Percentiles rank a stretch among this genome's conserved stretches.
These are phyloP conservation scores for Fistularia commersonii DNA, from an alignment of 2,797 vertebrate genomes.

Conservation along the genomic window DNA sequence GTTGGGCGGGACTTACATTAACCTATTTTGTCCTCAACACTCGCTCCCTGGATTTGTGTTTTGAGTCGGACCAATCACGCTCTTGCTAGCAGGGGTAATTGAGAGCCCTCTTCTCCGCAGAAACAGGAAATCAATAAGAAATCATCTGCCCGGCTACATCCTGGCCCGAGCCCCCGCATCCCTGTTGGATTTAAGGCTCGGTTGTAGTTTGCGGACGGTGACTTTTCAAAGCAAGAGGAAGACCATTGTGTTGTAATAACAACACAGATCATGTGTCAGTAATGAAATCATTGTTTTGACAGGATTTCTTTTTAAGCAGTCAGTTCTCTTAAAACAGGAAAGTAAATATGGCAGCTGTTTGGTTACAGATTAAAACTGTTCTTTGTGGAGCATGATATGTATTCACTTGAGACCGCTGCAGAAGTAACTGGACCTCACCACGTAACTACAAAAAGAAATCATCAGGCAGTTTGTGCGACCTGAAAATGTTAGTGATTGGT, in stretches of 20 bases:
- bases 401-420: conserved; percentile 9
- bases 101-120: conserved; percentile 52
- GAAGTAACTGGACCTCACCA: conserved; percentile 8
- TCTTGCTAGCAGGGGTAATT: conserved; percentile 52
- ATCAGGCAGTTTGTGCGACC: conserved; percentile 14
- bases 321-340: conserved; percentile 21
- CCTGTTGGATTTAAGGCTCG: conserved; percentile 36
- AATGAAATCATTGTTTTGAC: conserved; percentile 55
- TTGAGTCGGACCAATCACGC: conserved; percentile 36
- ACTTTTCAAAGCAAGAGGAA: conserved; percentile 58
- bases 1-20: conserved; percentile 13
- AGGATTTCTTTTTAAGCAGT: conserved; percentile 28
- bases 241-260: conserved; percentile 45
- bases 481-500: conserved; percentile 11
- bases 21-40: conserved; percentile 31
- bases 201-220: conserved; percentile 20
- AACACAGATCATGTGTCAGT: conserved; percentile 36
- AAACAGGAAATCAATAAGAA: conserved; percentile 75
- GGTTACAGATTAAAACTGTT: conserved; percentile 15
- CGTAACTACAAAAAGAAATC: conserved; percentile 5
- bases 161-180: conserved; percentile 12
- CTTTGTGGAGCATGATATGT: background rate
- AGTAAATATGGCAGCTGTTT: conserved; percentile 30
- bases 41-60: conserved; percentile 26
- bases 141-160: conserved; percentile 64